Base-by-base conservation (phyloP, 2,113 vertebrate genomes). In the Hydropotes inermis region DNA sequence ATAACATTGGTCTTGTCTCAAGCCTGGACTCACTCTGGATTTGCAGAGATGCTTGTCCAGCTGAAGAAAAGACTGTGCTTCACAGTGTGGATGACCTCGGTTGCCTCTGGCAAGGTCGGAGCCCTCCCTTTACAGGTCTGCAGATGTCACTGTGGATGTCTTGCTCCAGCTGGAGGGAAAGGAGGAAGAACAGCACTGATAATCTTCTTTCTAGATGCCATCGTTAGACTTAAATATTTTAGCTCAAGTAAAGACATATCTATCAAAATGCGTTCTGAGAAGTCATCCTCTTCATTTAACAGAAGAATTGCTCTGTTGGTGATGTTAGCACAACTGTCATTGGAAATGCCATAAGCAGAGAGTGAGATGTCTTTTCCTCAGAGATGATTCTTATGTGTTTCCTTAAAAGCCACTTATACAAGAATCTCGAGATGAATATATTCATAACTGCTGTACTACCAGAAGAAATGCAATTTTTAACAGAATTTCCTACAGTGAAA, bases 391-490 rank as follows among this genome's bases (percentile, higher is more conserved):
- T 79, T 89, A 83, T 47, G 39, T 87, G 52, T 92, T 93, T 97
- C 47, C 33, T 87, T 81, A 52, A 94, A 87, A 97, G 47, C 6
- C 50, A 88, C 89, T 93, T 88, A 67, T 36, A 74, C 23, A 64
- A 82, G 64, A 87, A 16, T 30, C 57, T 94, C 10, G 25, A 86
- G 11, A 86, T 74, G 57, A 95, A 85, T 95, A 76, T 50, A 92
- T 97, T 94, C 76, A 88, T 19, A 95, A 94, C 67, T 97, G 85
- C 55, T 88, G 92, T 67, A 74, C 86, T 98, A 88, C 76, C 92
- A 83, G 90, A 84, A 91, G 85, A 95, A 97, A 90, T 43, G 25
- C 12, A 52, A 82, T 95, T 96, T 96, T 86, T 93, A 74, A 91
- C 43, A 94, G 43, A 81, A 85, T 83, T 13, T 90, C 79, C 87